A percentile compares a stretch with the other conserved stretches of the same genome.
Conservation (phyloP, 2,888 invertebrate genomes). For the Hemicrepidius hirtus region DNA sequence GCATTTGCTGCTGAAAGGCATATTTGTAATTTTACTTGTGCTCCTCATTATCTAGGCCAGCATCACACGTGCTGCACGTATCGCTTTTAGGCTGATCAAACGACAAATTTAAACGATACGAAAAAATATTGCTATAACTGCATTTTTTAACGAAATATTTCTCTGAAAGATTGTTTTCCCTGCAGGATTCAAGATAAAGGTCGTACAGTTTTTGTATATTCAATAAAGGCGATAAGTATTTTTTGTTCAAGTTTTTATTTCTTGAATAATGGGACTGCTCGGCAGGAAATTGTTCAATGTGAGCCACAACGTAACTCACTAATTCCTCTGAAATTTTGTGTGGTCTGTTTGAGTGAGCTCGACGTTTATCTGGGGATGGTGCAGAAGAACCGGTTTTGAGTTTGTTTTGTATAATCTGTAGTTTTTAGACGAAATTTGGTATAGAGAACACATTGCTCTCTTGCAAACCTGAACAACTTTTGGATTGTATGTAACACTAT, state of each 20-base stretch:
- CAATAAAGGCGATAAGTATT: slow-evolving; percentile 28
- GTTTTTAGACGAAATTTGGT: slow-evolving; percentile 24
- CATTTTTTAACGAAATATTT: slow-evolving; percentile 17
- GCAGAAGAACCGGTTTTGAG: slow-evolving; percentile 17
- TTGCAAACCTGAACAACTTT: slow-evolving; percentile 11
- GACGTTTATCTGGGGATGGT: slow-evolving; percentile 15
- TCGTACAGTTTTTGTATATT: slow-evolving; percentile 26
- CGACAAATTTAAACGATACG: slow-evolving; percentile 24
- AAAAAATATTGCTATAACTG: slow-evolving; percentile 15
- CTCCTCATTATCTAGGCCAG: slow-evolving; percentile 14
- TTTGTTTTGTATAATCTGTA: slow-evolving; percentile 22
- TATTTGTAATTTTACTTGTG: slow-evolving; percentile 21
- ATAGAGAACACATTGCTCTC: slow-evolving; percentile 16
- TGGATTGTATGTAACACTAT: slow-evolving; percentile 14
- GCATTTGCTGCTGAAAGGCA: slow-evolving; percentile 1
- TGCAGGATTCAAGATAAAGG: slow-evolving; percentile 21
- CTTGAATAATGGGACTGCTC: slow-evolving; percentile 23
- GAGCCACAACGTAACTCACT: neutral
- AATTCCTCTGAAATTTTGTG: slow-evolving; percentile 26
- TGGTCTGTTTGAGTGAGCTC: slow-evolving; percentile 23
- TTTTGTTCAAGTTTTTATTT: slow-evolving; percentile 31
- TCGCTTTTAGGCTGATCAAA: slow-evolving; percentile 28
- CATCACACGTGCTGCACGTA: slow-evolving; percentile 27
- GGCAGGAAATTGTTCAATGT: slow-evolving; percentile 18
- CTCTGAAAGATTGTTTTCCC: slow-evolving; percentile 13